Evolutionary conservation across 2,797 vertebrate species (phyloP), one percentile per base, ranked within the genome.

Genomic region (Cuculus canorus): DNA sequence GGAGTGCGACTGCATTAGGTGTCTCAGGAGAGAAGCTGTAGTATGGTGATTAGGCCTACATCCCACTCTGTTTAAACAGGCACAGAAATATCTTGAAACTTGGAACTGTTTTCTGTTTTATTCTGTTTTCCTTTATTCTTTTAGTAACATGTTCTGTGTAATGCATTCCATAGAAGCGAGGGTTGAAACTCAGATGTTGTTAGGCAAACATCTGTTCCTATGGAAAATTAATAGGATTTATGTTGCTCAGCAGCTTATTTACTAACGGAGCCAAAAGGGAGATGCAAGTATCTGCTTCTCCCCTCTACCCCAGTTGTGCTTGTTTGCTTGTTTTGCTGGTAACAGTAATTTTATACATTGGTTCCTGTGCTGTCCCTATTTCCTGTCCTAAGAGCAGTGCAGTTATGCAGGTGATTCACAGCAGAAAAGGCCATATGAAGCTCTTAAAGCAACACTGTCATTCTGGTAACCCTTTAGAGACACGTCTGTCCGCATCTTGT

Each of bases 141-240:
- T 54, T 60, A 64, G 69, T 65, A 82, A 65, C 5, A 3, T n/a
- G 7, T 73, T 79, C 63, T 79, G 5, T 52, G 77, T 72, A 53
- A 78, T 1, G 4, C 1, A 0, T 57, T 77, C 73, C 92, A 24
- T 50, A 23, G 17, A 28, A 86, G 57, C 4, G 10, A 78, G 32
- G 17, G 53, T 39, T 92, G 68, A 71, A 77, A 90, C 54, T 32
- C 70, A 94, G 76, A 54, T 88, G 72, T 11, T 59, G 47, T 83
- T 88, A 84, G 32, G 52, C 43, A 84, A 93, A 88, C 52, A 79
- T 76, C 86, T 94, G 72, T 88, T 92, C 63, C 50, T 76, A 24
- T 56, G 52, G 88, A 94, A 92, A 88, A 95, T 70, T 84, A 82
- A 86, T 59, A 28, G 65, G 43, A 60, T 90, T 79, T 81, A 19